Percentiles rank a stretch among this genome's conserved stretches.
Evolutionary conservation across 2,113 vertebrate genomes (phyloP).

Genomic region (Ailurus styani): DNA sequence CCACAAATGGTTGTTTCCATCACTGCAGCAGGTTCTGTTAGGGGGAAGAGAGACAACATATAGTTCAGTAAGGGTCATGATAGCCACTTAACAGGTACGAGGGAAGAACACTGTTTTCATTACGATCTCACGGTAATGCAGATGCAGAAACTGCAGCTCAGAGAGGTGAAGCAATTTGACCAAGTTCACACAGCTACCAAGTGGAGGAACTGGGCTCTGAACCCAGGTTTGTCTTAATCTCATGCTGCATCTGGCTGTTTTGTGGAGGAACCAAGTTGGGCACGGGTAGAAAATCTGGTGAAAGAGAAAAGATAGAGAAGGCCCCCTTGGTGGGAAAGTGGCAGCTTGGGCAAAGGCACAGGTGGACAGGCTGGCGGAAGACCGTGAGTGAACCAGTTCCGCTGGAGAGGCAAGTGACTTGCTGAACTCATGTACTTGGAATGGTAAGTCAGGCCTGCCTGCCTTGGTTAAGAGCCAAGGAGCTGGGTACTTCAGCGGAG

Average conservation of each 20-base stretch:
- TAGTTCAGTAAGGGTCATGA: not conserved
- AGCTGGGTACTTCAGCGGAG: not conserved
- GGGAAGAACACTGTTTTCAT: not conserved
- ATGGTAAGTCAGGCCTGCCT: slow-evolving; percentile 43
- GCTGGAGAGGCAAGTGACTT: slow-evolving; percentile 40
- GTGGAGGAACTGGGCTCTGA: not conserved
- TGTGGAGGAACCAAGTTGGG: not conserved
- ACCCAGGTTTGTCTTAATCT: not conserved
- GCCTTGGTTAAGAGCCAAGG: slow-evolving; percentile 27
- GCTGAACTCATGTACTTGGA: slow-evolving; percentile 27
- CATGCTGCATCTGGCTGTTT: not conserved
- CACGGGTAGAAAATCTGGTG: not conserved
- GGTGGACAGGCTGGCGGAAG: slow-evolving; percentile 41
- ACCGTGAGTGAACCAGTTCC: slow-evolving; percentile 30
- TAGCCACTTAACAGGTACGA: not conserved
- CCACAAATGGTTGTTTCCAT: not conserved
- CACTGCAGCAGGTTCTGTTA: not conserved
- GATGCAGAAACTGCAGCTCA: not conserved
- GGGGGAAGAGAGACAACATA: not conserved
- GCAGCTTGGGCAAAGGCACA: slow-evolving; percentile 3
- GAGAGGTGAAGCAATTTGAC: not conserved
- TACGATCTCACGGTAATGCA: not conserved
- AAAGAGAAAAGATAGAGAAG: not conserved
- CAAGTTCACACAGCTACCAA: not conserved
- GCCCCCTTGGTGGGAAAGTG: not conserved